Percentiles rank a stretch among this genome's conserved stretches.
These are phyloP conservation scores for Bradypodion ventrale DNA, from an alignment of 2,797 vertebrate genomes.

Conservation along the genomic window DNA sequence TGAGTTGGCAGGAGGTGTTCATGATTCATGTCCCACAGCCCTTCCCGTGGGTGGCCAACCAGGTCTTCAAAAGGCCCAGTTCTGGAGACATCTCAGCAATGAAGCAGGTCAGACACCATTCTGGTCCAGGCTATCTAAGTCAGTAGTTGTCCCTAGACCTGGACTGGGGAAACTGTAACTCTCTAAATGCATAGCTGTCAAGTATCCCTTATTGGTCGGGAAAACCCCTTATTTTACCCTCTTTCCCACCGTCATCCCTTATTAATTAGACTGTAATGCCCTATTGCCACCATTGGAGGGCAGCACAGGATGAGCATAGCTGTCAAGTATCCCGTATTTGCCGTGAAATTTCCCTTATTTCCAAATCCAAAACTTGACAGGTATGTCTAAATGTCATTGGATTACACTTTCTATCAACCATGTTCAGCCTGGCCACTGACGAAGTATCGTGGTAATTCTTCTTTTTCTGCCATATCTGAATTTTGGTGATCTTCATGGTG, in stretches of 20 bases:
- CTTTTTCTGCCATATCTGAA: no score
- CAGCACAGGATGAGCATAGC: no score
- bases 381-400: background rate
- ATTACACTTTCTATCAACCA: background rate
- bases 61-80: background rate
- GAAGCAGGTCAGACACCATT: background rate
- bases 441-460: background rate
- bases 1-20: background rate
- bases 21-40: background rate
- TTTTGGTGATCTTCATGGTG: no score
- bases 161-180: background rate
- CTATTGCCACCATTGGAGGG: no score
- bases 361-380: no score
- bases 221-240: no score
- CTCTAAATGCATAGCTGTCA: no score
- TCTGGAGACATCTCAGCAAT: background rate
- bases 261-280: no score
- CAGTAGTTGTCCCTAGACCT: background rate
- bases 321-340: no score
- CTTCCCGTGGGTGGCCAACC: background rate
- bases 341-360: no score
- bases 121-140: background rate
- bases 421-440: background rate
- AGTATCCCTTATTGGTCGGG: no score
- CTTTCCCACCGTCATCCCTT: no score